Percentiles rank a stretch among this genome's conserved stretches.
These are phyloP conservation scores for Porites divaricata DNA, from an alignment of 92 coral and sea anemone species.

Conservation along the genomic window DNA sequence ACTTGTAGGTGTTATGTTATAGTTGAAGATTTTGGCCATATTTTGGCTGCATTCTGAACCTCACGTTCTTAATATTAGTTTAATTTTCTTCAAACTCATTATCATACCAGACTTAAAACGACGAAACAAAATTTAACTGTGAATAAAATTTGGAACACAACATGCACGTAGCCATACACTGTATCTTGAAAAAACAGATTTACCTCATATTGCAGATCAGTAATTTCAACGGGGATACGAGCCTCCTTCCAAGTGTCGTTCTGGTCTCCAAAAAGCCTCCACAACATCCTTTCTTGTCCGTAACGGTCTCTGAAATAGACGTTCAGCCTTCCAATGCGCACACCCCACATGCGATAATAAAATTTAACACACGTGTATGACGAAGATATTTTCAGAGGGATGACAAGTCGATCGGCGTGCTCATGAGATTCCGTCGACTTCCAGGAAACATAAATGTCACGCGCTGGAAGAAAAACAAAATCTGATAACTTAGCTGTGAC, in stretches of 20 bases:
- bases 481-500: neutral
- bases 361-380: slow-evolving; percentile 51
- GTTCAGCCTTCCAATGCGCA: slow-evolving; percentile 55
- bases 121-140: no score
- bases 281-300: slow-evolving; percentile 45
- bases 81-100: no score
- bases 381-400: neutral
- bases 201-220: slow-evolving; percentile 26
- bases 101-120: no score
- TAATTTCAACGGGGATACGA: slow-evolving; percentile 28
- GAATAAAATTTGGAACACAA: no score
- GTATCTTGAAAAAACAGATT: neutral
- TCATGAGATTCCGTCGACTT: neutral
- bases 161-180: no score
- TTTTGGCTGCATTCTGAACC: no score
- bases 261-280: slow-evolving; percentile 61
- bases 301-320: slow-evolving; percentile 29
- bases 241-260: slow-evolving; percentile 50
- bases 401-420: neutral
- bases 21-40: no score
- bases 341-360: slow-evolving; percentile 42
- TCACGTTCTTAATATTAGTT: no score
- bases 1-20: no score
- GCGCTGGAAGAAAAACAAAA: neutral
- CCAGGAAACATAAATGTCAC: slow-evolving; percentile 6